phyloP scores from a whole-genome alignment of 2,888 invertebrate genomes.

The Mythimna albipuncta region DNA sequence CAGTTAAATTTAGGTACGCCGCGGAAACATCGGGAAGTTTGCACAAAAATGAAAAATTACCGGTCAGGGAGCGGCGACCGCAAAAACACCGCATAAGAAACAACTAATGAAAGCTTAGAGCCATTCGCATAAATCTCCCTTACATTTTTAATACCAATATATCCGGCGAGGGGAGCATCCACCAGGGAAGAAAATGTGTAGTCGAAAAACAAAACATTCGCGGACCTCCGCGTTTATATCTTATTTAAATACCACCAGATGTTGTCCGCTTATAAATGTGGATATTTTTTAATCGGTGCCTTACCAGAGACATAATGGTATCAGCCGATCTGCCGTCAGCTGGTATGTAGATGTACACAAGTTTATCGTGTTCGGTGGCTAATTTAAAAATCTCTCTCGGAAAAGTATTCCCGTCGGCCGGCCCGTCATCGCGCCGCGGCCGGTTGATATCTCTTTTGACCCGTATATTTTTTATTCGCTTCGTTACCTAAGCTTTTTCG shows the following conservation, averaged over 20 bases:
- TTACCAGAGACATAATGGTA: conserved; percentile 90
- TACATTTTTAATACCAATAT: conserved; percentile 91
- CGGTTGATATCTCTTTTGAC: conserved; percentile 88
- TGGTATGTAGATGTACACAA: conserved; percentile 87
- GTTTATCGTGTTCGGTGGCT: conserved; percentile 87
- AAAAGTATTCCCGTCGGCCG: conserved; percentile 75
- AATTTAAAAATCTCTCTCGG: conserved; percentile 85
- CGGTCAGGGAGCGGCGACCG: conserved; percentile 90
- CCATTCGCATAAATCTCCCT: conserved; percentile 91
- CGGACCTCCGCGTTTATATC: conserved; percentile 88
- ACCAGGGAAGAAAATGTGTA: conserved; percentile 81
- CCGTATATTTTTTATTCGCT: conserved; percentile 86
- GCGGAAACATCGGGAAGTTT: conserved; percentile 86
- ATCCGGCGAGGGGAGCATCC: conserved; percentile 87
- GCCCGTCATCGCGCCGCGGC: conserved; percentile 79
- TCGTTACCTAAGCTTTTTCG: conserved; percentile 89
- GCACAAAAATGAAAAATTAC: conserved; percentile 90
- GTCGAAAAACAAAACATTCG: conserved; percentile 85
- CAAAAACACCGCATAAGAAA: conserved; percentile 89
- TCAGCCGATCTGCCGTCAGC: conserved; percentile 89
- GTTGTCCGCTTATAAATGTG: conserved; percentile 88
- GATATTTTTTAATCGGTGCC: conserved; percentile 89
- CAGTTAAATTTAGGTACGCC: conserved; percentile 87
- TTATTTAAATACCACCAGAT: conserved; percentile 90
- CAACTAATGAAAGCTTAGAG: conserved; percentile 91